These are phyloP conservation scores for Eubucco bourcierii DNA, from an alignment of 2,113 vertebrate genomes.

Conservation along the genomic window DNA sequence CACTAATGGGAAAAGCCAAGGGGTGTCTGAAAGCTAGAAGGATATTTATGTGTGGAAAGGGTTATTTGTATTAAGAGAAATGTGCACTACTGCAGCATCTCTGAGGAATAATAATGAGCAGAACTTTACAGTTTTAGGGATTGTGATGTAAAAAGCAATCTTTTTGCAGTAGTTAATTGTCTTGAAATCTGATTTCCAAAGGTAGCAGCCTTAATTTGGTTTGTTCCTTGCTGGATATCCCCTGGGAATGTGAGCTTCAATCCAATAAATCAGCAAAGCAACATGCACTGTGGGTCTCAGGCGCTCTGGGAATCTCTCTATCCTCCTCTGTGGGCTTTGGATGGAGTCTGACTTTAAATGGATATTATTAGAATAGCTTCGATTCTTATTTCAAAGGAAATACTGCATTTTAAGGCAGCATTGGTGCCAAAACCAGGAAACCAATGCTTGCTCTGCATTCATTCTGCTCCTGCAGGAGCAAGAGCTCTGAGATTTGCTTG, in stretches of 20 bases:
- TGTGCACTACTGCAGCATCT: neutral
- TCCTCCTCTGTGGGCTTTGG: neutral
- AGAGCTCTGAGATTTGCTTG: neutral
- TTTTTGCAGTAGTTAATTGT: slow-evolving; percentile 21
- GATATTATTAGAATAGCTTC: neutral
- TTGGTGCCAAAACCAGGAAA: neutral
- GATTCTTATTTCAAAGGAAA: neutral
- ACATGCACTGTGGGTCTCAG: neutral
- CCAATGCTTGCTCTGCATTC: neutral
- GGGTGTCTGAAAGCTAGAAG: neutral
- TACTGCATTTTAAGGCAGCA: neutral
- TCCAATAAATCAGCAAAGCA: neutral
- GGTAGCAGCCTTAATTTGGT: slow-evolving; percentile 31
- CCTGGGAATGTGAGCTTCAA: neutral
- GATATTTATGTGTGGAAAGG: neutral
- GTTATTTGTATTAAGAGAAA: neutral
- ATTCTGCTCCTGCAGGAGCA: too few species aligned
- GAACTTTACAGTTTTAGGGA: neutral
- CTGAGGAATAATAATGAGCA: neutral
- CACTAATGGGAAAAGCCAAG: neutral
- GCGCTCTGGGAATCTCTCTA: neutral
- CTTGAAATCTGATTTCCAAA: slow-evolving; percentile 43
- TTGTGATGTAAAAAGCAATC: neutral
- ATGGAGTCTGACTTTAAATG: neutral
- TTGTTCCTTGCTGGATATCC: slow-evolving; percentile 25